phyloP scores from a whole-genome alignment of 1,140 invertebrate species.

The Atta cephalotes region DNA sequence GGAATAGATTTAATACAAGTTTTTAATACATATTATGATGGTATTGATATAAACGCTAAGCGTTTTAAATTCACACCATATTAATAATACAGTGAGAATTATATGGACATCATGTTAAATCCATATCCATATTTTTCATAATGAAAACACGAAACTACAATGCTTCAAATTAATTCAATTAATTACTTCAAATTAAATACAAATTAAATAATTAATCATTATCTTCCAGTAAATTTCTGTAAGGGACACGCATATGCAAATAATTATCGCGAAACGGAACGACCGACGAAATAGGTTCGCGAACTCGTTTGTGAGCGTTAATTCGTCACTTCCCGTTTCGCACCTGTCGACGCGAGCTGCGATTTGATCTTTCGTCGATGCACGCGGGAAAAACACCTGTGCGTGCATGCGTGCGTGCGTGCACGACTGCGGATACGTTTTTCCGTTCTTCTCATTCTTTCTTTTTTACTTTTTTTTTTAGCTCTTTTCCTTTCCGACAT shows the following conservation, averaged over 20 bases:
- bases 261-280: not conserved
- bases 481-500: not conserved
- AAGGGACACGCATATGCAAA: not conserved
- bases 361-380: not conserved
- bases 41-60: no score
- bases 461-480: not conserved
- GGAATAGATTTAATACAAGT: no score
- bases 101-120: no score
- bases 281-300: not conserved
- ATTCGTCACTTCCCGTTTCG: conserved; percentile 2
- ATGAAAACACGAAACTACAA: no score
- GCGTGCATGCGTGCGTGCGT: conserved; percentile 11
- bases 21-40: no score
- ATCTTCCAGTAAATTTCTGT: not conserved
- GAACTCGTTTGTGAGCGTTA: not conserved
- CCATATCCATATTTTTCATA: no score
- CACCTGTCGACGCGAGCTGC: conserved; percentile 42
- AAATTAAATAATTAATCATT: no score
- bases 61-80: no score
- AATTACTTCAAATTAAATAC: no score
- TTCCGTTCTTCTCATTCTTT: not conserved
- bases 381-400: conserved; percentile 21
- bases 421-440: conserved; percentile 26
- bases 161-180: no score
- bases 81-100: no score